Percentiles rank a stretch among this genome's conserved stretches.
phyloP scores from a whole-genome alignment of 2,113 vertebrate genomes.

The Eulacestoma nigropectus region DNA sequence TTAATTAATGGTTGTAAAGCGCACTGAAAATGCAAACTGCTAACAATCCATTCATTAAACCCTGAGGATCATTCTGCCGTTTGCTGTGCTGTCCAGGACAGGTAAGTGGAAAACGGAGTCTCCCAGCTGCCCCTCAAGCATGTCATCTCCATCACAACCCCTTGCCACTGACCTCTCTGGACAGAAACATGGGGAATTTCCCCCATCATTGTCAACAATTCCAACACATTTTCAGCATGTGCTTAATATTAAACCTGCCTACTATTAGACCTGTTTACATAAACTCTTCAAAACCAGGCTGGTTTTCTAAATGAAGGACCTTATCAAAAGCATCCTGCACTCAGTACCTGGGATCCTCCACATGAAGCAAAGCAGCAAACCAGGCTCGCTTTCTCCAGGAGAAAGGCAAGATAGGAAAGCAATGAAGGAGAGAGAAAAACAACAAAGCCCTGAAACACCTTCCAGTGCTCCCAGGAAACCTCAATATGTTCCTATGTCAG shows the following conservation, averaged over 20 bases:
- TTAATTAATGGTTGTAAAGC: slow-evolving; percentile 18
- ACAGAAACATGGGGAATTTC: background rate
- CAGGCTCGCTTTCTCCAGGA: background rate
- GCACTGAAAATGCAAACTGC: background rate
- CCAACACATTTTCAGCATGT: background rate
- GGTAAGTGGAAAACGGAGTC: background rate
- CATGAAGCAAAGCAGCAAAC: background rate
- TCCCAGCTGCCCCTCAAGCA: background rate
- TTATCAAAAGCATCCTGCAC: background rate
- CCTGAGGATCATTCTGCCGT: background rate
- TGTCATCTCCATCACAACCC: background rate
- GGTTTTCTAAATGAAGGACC: background rate
- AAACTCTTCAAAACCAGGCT: background rate
- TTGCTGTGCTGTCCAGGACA: background rate
- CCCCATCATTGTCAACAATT: background rate
- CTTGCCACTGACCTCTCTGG: background rate
- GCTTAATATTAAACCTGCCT: background rate
- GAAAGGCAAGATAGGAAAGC: background rate
- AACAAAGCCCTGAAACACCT: background rate
- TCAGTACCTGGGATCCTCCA: background rate
- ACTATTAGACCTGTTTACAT: background rate
- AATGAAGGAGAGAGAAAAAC: background rate
- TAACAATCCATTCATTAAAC: background rate
- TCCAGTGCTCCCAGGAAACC: background rate
- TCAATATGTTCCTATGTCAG: background rate